A percentile compares a stretch with the other conserved stretches of the same genome.
Conservation (phyloP, 2,797 vertebrate species). For the Anisognathus igniventris region DNA sequence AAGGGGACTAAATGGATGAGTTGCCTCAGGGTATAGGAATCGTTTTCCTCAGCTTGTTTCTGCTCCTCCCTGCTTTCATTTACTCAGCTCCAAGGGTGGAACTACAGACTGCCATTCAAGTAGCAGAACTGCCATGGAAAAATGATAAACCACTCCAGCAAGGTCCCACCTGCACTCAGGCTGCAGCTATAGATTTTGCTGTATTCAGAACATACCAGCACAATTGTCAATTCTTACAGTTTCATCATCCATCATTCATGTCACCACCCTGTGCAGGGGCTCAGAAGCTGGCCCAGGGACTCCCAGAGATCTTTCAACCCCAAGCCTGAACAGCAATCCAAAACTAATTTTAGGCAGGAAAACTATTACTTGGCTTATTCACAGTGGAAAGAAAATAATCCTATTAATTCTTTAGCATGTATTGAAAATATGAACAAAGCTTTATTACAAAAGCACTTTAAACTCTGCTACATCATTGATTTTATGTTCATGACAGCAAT, state of each 20-base stretch:
- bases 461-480: background rate
- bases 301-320: background rate
- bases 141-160: background rate
- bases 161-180: background rate
- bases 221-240: background rate
- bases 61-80: background rate
- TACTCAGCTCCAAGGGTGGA: background rate
- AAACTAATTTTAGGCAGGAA: background rate
- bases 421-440: background rate
- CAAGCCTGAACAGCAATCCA: background rate
- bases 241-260: background rate
- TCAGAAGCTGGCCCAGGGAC: background rate
- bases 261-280: background rate
- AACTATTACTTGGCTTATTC: background rate
- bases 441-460: background rate
- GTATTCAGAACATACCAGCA: background rate
- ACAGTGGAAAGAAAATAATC: background rate
- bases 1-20: background rate
- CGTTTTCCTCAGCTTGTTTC: background rate
- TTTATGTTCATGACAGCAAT: background rate
- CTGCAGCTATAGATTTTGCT: background rate
- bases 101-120: background rate
- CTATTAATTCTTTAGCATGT: background rate
- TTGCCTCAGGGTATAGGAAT: background rate
- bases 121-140: fast-evolving